Evolutionary conservation across 2,113 vertebrate species (phyloP).

Genomic region (Pseudorasbora parva): DNA sequence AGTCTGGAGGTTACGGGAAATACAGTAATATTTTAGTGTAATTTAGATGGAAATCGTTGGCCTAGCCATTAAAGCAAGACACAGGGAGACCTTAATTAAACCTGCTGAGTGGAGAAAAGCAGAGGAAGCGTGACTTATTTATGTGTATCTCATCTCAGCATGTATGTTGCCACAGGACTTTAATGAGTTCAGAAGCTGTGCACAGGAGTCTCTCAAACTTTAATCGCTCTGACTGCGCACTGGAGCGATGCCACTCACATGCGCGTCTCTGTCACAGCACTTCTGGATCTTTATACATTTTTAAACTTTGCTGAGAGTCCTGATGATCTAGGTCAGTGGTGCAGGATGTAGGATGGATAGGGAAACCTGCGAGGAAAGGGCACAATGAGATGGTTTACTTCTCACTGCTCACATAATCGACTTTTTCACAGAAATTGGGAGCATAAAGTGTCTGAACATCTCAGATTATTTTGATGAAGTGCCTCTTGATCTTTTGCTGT

Average conservation of each 20-base stretch:
- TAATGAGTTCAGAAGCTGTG: slow-evolving; percentile 45
- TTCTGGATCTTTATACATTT: slow-evolving; percentile 44
- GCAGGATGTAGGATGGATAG: slow-evolving; percentile 33
- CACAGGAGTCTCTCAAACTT: slow-evolving; percentile 41
- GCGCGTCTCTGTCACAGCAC: slow-evolving; percentile 22
- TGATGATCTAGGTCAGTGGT: slow-evolving; percentile 49
- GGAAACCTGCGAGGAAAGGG: slow-evolving; percentile 18
- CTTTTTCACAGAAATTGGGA: background rate
- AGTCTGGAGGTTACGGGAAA: background rate
- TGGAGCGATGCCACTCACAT: slow-evolving; percentile 21
- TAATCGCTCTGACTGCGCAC: slow-evolving; percentile 48
- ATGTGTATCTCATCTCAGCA: slow-evolving; percentile 28
- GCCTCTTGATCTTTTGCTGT: background rate
- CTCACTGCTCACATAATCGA: background rate
- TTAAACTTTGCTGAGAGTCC: slow-evolving; percentile 32
- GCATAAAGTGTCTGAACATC: background rate
- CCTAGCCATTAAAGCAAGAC: slow-evolving; percentile 16
- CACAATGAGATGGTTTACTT: background rate
- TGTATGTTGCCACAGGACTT: slow-evolving; percentile 32
- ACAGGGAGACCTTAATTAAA: slow-evolving; percentile 35
- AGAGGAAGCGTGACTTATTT: slow-evolving; percentile 41
- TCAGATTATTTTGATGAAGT: slow-evolving; percentile 8
- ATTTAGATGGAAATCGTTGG: slow-evolving; percentile 14
- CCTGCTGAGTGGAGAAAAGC: slow-evolving; percentile 31
- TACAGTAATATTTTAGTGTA: background rate